Percentiles rank a stretch among this genome's conserved stretches.
These are phyloP conservation scores for Drosophila siamana DNA, from an alignment of 2,888 invertebrate species.

Conservation along the genomic window DNA sequence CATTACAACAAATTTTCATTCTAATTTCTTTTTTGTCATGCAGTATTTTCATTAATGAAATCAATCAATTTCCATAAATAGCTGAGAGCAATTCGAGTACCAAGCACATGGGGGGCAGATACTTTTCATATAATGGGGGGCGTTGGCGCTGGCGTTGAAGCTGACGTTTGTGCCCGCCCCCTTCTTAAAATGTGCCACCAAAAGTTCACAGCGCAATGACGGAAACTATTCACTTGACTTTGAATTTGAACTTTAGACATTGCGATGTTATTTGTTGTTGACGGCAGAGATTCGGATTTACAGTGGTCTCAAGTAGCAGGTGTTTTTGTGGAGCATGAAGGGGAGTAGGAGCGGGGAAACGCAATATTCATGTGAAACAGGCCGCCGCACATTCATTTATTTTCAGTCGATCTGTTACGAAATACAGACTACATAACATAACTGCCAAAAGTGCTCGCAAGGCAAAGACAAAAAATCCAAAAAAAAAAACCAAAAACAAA, in stretches of 20 bases:
- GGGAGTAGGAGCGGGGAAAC: constrained; percentile 15
- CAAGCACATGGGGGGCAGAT: background rate
- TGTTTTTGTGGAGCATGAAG: background rate
- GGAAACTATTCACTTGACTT: constrained; percentile 34
- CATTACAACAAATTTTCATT: constrained; percentile 3
- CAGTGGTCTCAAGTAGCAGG: constrained; percentile 17
- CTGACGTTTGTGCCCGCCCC: background rate
- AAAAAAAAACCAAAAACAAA: constrained; percentile 17
- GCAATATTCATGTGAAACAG: constrained; percentile 48
- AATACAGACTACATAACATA: constrained; percentile 47
- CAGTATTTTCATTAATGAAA: constrained; percentile 43
- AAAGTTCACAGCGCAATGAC: constrained; percentile 4
- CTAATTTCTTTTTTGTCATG: background rate
- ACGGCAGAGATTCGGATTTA: constrained; percentile 4
- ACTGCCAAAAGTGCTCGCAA: constrained; percentile 36
- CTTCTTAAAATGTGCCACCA: background rate
- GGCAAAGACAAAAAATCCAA: constrained; percentile 12
- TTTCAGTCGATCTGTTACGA: constrained; percentile 66
- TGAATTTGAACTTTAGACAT: constrained; percentile 43
- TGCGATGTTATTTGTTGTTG: constrained; percentile 21
- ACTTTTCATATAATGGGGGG: constrained; percentile 14
- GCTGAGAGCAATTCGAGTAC: constrained; percentile 23
- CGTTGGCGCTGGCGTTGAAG: background rate
- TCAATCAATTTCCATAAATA: constrained; percentile 55
- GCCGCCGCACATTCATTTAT: constrained; percentile 40